Evolutionary conservation across 2,797 vertebrate genomes (phyloP), one percentile per base, ranked within the genome.

Genomic region (Acanthurus leucopareius): DNA sequence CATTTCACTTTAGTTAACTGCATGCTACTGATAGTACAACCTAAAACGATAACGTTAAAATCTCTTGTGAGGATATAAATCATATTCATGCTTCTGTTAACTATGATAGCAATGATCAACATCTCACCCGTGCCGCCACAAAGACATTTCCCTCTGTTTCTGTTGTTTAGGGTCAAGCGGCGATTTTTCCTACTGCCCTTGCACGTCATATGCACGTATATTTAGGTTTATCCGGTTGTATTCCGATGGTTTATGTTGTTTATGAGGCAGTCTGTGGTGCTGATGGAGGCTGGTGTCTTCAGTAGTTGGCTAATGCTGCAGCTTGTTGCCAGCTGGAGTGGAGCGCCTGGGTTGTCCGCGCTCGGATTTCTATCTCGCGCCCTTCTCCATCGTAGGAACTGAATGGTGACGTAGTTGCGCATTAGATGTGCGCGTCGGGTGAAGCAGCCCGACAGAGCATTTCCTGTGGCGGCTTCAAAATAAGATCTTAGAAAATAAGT

Each of bases 341-440:
- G 57, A 49, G 59, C 47, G 63, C 64, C 56, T 4, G 5, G n/a
- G 0, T 17, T 65, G 69, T 93, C 87, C 93, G 93, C 95, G 94
- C 94, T 93, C 75, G 56, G 15, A 64, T 95, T 96, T 79, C 93
- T 94, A 95, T 95, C 95, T 96, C 95, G 94, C 96, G 96, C 95
- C 72, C 88, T 93, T 93, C 87, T 87, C 75, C 57, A 25, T 52
- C 67, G 51, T 17, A 13, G 64, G 28, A 57, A 73, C 76, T 32
- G 51, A 71, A 35, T 3, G 35, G 83, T 94, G 93, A 96, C 94
- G 94, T 93, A 35, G 1, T 0, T 79, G 79, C 80, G 85, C 74
- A 19, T 0, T 49, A 25, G 56, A 40, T 44, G 45, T 93, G 91
- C 88, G 92, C 91, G 42, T 10, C 52, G n/a, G 19, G 15, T 1